Evolutionary conservation across 2,888 invertebrate genomes (phyloP).

Genomic region (Chalcis sispes): DNA sequence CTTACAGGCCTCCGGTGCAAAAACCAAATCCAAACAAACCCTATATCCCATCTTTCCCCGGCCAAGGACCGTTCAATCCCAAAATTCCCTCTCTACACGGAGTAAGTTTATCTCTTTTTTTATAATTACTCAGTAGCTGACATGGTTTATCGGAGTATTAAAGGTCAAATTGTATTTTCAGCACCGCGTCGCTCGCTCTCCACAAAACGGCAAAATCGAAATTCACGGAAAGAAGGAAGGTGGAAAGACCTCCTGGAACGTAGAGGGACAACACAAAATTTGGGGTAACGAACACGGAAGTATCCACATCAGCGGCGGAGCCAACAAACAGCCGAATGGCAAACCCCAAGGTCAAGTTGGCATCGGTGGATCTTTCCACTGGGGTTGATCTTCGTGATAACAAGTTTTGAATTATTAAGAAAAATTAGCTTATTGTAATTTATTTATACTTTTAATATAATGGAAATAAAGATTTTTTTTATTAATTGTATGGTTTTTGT

Average conservation of each 20-base stretch:
- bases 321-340: slow-evolving; percentile 24
- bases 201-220: slow-evolving; percentile 6
- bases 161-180: too few species aligned
- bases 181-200: background rate
- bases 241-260: slow-evolving; percentile 15
- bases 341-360: slow-evolving; percentile 24
- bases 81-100: background rate
- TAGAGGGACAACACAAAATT: slow-evolving; percentile 26
- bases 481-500: too few species aligned
- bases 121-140: too few species aligned
- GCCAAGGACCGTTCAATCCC: slow-evolving; percentile 54
- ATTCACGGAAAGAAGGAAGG: slow-evolving; percentile 9
- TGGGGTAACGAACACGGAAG: slow-evolving; percentile 35
- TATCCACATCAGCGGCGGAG: slow-evolving; percentile 6
- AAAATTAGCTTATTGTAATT: too few species aligned
- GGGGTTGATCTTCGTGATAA: too few species aligned
- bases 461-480: too few species aligned
- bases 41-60: slow-evolving; percentile 21
- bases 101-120: slow-evolving; percentile 33
- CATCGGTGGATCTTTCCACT: slow-evolving; percentile 21
- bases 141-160: too few species aligned
- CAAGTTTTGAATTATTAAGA: too few species aligned
- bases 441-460: too few species aligned
- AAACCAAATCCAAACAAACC: background rate
- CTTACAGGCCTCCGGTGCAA: background rate